These are phyloP conservation scores for Rhogogaster chlorosoma DNA, from an alignment of 2,888 invertebrate genomes.

Conservation along the genomic window DNA sequence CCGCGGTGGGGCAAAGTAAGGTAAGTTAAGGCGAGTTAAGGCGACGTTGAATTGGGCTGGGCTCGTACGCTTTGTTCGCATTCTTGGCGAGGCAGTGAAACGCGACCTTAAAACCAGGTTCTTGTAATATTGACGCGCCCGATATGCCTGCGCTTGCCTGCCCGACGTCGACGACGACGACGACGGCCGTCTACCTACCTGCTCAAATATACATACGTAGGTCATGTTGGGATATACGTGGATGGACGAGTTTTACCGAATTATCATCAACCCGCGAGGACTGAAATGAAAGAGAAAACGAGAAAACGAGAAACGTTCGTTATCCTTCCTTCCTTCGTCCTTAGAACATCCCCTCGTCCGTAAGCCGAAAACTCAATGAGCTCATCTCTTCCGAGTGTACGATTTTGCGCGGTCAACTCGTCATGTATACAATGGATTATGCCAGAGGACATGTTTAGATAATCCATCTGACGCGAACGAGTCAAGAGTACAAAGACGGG, in stretches of 20 bases:
- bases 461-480: neutral
- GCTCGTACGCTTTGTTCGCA: constrained; percentile 31
- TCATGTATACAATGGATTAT: neutral
- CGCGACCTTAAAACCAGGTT: constrained; percentile 43
- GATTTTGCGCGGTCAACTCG: neutral
- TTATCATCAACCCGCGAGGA: neutral
- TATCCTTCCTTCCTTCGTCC: neutral
- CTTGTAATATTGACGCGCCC: constrained; percentile 28
- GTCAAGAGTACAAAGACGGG: neutral
- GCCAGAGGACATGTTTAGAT: neutral
- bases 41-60: neutral
- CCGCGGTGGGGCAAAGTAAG: too few species aligned
- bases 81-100: constrained; percentile 39
- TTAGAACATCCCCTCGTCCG: neutral
- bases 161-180: neutral
- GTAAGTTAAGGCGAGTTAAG: neutral
- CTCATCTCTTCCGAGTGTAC: neutral
- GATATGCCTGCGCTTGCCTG: neutral
- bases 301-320: neutral
- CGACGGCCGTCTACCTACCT: neutral
- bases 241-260: neutral
- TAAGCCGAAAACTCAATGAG: neutral
- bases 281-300: neutral
- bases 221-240: neutral
- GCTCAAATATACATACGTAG: neutral